Evolutionary conservation across 2,888 invertebrate species (phyloP).

Genomic region (Sminthurides aquaticus): DNA sequence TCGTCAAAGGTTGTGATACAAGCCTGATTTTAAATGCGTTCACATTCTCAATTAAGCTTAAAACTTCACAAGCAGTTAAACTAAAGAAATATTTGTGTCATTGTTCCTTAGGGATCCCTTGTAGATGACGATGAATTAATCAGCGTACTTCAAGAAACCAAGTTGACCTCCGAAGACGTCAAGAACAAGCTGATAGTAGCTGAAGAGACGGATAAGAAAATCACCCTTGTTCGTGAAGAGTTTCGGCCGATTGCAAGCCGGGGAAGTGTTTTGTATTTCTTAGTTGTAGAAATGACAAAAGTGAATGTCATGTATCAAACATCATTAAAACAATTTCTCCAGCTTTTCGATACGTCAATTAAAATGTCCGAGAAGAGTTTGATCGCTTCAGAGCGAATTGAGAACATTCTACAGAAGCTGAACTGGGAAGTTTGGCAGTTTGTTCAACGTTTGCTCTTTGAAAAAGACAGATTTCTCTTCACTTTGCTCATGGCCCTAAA

Average conservation of each 20-base stretch:
- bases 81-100: neutral
- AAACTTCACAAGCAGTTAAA: conserved; percentile 4
- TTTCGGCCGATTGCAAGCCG: conserved; percentile 89
- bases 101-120: conserved; percentile 61
- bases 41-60: neutral
- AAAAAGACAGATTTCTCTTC: conserved; percentile 82
- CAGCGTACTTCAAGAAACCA: conserved; percentile 75
- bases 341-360: conserved; percentile 89
- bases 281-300: conserved; percentile 94
- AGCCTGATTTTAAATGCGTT: neutral
- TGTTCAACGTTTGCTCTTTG: conserved; percentile 84
- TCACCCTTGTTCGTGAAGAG: conserved; percentile 86
- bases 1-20: conserved; percentile 65
- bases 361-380: conserved; percentile 66
- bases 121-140: conserved; percentile 95
- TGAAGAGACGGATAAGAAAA: conserved; percentile 88
- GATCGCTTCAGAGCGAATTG: conserved; percentile 75
- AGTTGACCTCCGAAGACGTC: conserved; percentile 86
- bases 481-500: conserved; percentile 92
- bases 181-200: conserved; percentile 87
- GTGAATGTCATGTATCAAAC: conserved; percentile 97
- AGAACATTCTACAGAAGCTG: conserved; percentile 78
- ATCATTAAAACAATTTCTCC: conserved; percentile 86
- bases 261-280: conserved; percentile 88
- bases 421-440: conserved; percentile 90